A percentile compares a stretch with the other conserved stretches of the same genome.
phyloP scores from a whole-genome alignment of 2,113 vertebrate species.

The Panurus biarmicus region DNA sequence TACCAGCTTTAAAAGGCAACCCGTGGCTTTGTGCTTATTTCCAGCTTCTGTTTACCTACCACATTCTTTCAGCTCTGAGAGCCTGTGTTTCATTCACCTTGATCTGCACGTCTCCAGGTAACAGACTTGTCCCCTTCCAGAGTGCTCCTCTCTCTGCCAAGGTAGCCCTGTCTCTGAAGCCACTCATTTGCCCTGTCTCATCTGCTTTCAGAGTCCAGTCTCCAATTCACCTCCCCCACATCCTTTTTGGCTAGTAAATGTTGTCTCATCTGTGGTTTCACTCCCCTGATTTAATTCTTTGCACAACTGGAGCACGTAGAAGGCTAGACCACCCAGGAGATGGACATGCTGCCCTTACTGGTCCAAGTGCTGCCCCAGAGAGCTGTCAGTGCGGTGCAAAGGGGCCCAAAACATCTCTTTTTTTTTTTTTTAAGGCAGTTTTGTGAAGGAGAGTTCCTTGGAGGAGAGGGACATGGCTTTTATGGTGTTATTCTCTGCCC shows the following conservation, averaged over 20 bases:
- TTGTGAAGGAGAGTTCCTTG: neutral
- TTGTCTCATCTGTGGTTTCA: neutral
- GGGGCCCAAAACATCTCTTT: neutral
- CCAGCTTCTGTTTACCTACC: neutral
- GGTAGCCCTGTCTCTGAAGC: neutral
- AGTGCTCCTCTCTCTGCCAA: neutral
- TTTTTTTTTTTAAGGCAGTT: neutral
- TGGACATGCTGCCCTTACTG: neutral
- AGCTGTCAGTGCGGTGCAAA: neutral
- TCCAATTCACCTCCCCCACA: neutral
- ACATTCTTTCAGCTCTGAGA: neutral
- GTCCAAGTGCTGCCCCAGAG: neutral
- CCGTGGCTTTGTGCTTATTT: neutral
- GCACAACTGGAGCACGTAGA: fast-evolving
- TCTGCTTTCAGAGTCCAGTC: neutral
- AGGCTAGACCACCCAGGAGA: neutral
- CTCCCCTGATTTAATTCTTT: neutral
- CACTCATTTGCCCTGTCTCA: neutral
- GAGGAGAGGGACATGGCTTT: neutral
- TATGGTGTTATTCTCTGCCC: neutral
- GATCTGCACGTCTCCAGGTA: neutral
- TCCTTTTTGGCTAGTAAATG: neutral
- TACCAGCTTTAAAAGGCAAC: neutral
- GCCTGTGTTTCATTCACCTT: neutral
- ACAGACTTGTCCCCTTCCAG: neutral